Base-by-base conservation (phyloP, 2,888 invertebrate species). In the Pomacea canaliculata region DNA sequence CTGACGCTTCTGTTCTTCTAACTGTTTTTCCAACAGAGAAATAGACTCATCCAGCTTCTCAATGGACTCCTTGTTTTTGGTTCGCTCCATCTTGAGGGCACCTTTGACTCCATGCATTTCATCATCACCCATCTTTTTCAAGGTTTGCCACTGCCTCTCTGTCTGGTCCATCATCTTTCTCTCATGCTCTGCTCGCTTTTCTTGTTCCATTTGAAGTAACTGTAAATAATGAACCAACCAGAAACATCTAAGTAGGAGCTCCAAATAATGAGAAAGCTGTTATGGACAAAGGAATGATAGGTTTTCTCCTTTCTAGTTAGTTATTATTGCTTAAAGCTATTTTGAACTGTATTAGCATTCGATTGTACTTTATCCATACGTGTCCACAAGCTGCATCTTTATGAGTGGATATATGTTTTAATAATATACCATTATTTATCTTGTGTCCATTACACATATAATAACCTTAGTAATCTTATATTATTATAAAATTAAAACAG, bases 31-130 rank as follows among this genome's bases (percentile, higher is more conserved):
- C 60, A 91, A 80, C 56, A 91, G 84, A 27, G 84, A 84, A 56
- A 90, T 84, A 16, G 90, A 88, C 76, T 91, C 90, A 73, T 90
- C 90, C 76, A 91, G 80, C 77, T 89, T 89, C 71, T 84, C 82
- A 16, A 90, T 70, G 0, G 88, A 89, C 65, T 90, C 90, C 74
- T 86, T 86, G 71, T 81, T 85, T 78, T 87, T 89, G 46, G 77
- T 82, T 78, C 85, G 83, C 69, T 90, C 90, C 65, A 72, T 77
- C 90, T 90, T 80, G 51, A 84, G 79, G 10, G 80, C 80, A 37
- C 90, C 89, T 79, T 83, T 85, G 12, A 89, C 69, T 4, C 77
- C 77, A 16, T 80, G 71, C 23, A 87, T 73, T 59, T 89, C 88
- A 37, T 88, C 88, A 59, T 85, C 86, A 10, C 83, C 81, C 37